A percentile compares a stretch with the other conserved stretches of the same genome.
Conservation (phyloP, 2,797 vertebrate genomes). For the Chrysocyon brachyurus region DNA sequence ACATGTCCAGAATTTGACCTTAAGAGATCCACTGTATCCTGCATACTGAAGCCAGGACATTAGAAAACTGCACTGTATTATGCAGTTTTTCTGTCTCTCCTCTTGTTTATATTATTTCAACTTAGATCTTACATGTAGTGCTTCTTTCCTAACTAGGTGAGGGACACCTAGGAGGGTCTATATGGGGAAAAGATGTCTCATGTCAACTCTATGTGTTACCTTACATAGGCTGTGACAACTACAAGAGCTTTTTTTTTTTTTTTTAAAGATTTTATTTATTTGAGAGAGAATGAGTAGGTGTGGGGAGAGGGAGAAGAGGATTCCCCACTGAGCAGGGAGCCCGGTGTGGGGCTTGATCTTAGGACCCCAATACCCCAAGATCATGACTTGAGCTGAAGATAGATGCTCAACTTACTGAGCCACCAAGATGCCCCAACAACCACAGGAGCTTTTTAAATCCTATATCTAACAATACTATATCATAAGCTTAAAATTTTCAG, state of each 20-base stretch:
- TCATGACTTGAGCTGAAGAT: background rate
- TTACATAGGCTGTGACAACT: background rate
- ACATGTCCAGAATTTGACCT: conserved; percentile 53
- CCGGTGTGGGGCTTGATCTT: background rate
- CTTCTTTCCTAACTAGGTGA: background rate
- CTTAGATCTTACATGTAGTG: background rate
- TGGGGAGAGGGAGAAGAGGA: background rate
- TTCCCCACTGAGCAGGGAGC: background rate
- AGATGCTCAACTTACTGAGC: background rate
- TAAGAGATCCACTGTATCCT: background rate
- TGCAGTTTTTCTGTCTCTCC: conserved; percentile 26
- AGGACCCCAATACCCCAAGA: background rate
- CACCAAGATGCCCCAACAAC: background rate
- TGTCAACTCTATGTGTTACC: background rate
- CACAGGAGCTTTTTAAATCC: background rate
- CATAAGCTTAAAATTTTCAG: background rate
- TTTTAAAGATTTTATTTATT: background rate
- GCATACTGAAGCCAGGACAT: background rate
- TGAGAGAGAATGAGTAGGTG: background rate
- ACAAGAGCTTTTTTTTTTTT: background rate
- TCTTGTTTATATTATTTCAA: background rate
- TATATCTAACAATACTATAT: background rate
- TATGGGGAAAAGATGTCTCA: background rate
- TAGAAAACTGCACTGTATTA: background rate
- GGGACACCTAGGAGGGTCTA: background rate